A percentile compares a stretch with the other conserved stretches of the same genome.
These are phyloP conservation scores for Grapholita molesta DNA, from an alignment of 1,140 invertebrate species.

Conservation along the genomic window DNA sequence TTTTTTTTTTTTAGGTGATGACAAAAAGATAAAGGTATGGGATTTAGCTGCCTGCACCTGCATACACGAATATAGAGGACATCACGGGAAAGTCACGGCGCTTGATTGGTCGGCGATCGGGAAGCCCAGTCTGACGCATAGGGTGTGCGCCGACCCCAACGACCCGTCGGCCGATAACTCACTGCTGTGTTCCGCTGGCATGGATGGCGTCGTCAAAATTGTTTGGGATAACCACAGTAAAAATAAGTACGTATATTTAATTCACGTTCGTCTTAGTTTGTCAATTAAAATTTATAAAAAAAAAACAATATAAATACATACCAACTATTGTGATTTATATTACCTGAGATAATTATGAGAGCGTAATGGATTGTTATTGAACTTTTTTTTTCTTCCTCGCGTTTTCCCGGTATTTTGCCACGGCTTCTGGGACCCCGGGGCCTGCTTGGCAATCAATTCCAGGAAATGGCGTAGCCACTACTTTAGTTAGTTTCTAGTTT, in stretches of 20 bases:
- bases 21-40: slow-evolving; percentile 80
- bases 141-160: slow-evolving; percentile 64
- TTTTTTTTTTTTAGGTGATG: slow-evolving; percentile 67
- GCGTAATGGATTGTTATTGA: too few species aligned
- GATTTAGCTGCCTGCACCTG: slow-evolving; percentile 79
- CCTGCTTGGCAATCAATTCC: too few species aligned
- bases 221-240: slow-evolving; percentile 66
- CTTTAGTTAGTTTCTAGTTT: too few species aligned
- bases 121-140: slow-evolving; percentile 74
- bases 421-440: too few species aligned
- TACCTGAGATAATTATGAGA: too few species aligned
- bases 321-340: too few species aligned
- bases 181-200: slow-evolving; percentile 68
- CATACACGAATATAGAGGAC: slow-evolving; percentile 86
- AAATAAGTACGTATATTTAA: slow-evolving; percentile 58
- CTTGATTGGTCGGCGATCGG: slow-evolving; percentile 79
- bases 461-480: too few species aligned
- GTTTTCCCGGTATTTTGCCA: too few species aligned
- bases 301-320: too few species aligned
- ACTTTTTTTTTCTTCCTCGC: too few species aligned
- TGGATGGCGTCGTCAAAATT: slow-evolving; percentile 71
- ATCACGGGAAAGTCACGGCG: slow-evolving; percentile 86
- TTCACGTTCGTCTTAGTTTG: background rate
- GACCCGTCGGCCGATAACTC: slow-evolving; percentile 52
- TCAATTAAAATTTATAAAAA: too few species aligned